Evolutionary conservation across 2,888 invertebrate genomes (phyloP).

Genomic region (Drosophila ochracea): DNA sequence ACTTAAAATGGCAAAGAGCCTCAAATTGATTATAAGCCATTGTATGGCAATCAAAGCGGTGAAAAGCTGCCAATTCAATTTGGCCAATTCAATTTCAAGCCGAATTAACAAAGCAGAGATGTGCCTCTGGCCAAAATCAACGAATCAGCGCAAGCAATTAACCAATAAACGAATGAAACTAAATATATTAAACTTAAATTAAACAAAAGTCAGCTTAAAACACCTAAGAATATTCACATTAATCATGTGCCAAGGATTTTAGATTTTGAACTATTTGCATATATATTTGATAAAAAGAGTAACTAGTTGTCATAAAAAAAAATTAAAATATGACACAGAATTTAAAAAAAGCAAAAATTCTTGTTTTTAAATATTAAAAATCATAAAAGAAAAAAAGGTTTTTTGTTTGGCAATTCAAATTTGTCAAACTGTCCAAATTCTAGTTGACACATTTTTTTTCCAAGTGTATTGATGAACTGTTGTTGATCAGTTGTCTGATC

Average conservation of each 20-base stretch:
- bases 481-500: not conserved
- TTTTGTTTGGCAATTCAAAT: not conserved
- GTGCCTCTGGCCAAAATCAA: not conserved
- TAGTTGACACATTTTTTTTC: not conserved
- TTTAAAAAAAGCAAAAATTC: not conserved
- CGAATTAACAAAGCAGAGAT: not conserved
- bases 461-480: not conserved
- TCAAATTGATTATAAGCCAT: constrained; percentile 27
- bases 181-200: not conserved
- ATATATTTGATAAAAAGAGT: not conserved
- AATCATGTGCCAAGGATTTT: not conserved
- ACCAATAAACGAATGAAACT: not conserved
- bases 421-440: not conserved
- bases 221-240: not conserved
- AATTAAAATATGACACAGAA: not conserved
- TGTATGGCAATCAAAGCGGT: constrained; percentile 4
- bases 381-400: not conserved
- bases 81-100: constrained; percentile 13
- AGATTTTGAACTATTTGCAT: not conserved
- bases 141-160: not conserved
- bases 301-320: not conserved
- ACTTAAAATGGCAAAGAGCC: constrained; percentile 15
- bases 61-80: constrained; percentile 12
- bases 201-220: not conserved
- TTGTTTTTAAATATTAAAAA: not conserved